Base-by-base conservation (phyloP, 2,797 vertebrate genomes). In the Halcyon leucocephala region DNA sequence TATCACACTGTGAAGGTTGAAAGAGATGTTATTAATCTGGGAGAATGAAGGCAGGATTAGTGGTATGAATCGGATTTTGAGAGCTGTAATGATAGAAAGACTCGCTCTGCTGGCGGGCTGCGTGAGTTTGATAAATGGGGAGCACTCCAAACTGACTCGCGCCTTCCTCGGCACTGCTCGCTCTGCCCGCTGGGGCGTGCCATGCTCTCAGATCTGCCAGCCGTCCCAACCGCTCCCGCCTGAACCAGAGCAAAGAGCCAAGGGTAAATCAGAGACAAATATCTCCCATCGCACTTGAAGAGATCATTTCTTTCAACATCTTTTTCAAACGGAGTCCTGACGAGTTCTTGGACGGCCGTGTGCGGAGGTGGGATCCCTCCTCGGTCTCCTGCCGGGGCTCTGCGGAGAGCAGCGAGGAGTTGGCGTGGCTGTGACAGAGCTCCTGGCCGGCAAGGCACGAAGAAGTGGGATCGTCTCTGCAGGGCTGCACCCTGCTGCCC, bases 1-100 rank as follows among this genome's bases (percentile, higher is more conserved):
- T 99, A 99, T 99, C 99, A 99, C 99, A 98, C 99, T 99, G 99
- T 99, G 99, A 99, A 99, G 99, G 99, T 99, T 99, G 99, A 99
- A 99, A 99, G 99, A 99, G 99, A 99, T 99, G 99, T 99, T 99
- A 99, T 99, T 99, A 99, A 99, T 99, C 99, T 99, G 99, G 99
- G 98, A 99, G 99, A 99, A 99, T 99, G 99, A 99, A 99, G 99
- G 99, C 99, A 99, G 99, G 99, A 99, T 99, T 99, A 99, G 99
- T 99, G 99, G 99, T 99, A 99, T 98, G 99, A 99, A 99, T 99
- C 99, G 99, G 98, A 99, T 99, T 98, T 99, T 99, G 99, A 99
- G 98, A 99, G 99, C 99, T 99, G 99, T 99, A 99, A 99, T 99
- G 99, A 99, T 99, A 98, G 99, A 98, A 99, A 99, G 99, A 99